Percentiles rank a stretch among this genome's conserved stretches.
Evolutionary conservation across 2,888 invertebrate species (phyloP).

Genomic region (Carabus problematicus): DNA sequence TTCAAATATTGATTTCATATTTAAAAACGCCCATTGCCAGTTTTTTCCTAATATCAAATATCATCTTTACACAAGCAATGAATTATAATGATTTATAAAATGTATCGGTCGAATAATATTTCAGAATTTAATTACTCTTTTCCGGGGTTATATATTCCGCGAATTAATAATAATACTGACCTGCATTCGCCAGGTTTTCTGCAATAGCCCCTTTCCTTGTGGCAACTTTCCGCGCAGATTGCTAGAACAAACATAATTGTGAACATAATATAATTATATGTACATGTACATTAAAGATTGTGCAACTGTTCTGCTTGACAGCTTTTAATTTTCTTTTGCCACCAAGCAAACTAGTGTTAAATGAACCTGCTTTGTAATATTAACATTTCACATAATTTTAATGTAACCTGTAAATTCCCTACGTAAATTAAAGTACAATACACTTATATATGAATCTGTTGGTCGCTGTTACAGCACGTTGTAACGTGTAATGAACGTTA

Average conservation of each 20-base stretch:
- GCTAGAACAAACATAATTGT: constrained; percentile 64
- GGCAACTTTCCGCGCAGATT: constrained; percentile 83
- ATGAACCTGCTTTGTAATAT: too few species aligned
- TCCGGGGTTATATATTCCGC: too few species aligned
- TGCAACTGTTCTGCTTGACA: constrained; percentile 14
- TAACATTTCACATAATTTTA: not conserved
- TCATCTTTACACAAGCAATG: too few species aligned
- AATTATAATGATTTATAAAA: too few species aligned
- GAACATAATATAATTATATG: constrained; percentile 15
- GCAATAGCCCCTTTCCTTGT: constrained; percentile 85
- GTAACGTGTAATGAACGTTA: not conserved
- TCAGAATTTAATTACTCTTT: too few species aligned
- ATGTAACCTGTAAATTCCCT: not conserved
- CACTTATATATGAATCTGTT: not conserved
- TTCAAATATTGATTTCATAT: too few species aligned
- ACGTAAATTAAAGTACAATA: not conserved
- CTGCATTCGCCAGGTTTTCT: constrained; percentile 78
- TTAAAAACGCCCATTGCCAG: too few species aligned
- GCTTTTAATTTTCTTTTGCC: constrained; percentile 32
- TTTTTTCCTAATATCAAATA: too few species aligned
- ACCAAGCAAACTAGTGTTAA: too few species aligned
- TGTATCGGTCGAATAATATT: too few species aligned
- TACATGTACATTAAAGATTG: constrained; percentile 17
- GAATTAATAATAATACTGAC: constrained; percentile 57
- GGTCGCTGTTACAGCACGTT: not conserved